phyloP scores from a whole-genome alignment of 2,888 invertebrate genomes.

The Drosophila histrio region DNA sequence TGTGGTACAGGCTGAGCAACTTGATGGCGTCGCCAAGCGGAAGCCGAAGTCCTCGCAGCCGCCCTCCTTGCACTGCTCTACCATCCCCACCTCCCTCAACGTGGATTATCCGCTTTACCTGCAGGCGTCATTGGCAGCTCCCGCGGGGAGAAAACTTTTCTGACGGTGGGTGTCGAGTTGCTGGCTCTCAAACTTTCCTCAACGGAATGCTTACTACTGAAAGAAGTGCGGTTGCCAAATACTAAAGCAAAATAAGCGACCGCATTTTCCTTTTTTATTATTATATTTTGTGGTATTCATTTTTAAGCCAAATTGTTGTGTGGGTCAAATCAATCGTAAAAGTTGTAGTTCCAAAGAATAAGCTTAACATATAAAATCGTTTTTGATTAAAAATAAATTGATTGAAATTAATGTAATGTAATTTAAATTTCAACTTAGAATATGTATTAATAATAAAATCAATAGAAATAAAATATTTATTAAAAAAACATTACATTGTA shows the following conservation, averaged over 20 bases:
- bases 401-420: not conserved
- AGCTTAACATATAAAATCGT: not conserved
- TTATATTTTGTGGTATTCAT: conserved; percentile 7
- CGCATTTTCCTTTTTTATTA: not conserved
- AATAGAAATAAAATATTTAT: not conserved
- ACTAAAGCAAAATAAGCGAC: conserved; percentile 17
- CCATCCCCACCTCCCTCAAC: conserved; percentile 1
- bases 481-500: no score
- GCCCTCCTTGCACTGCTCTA: not conserved
- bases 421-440: not conserved
- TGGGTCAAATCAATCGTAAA: conserved; percentile 23
- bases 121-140: conserved; percentile 37
- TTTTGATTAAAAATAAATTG: not conserved
- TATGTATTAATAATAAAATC: not conserved
- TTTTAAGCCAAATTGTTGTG: conserved; percentile 12
- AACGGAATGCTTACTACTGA: conserved; percentile 3
- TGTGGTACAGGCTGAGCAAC: conserved; percentile 29
- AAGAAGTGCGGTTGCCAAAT: conserved; percentile 2
- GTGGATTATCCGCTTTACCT: conserved; percentile 61
- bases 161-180: conserved; percentile 23
- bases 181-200: conserved; percentile 19
- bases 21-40: conserved; percentile 56
- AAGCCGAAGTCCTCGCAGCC: conserved; percentile 43
- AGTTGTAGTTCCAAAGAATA: not conserved
- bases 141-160: conserved; percentile 31